Conservation (phyloP, 2,888 invertebrate species). For the Entomobrya multifasciata region DNA sequence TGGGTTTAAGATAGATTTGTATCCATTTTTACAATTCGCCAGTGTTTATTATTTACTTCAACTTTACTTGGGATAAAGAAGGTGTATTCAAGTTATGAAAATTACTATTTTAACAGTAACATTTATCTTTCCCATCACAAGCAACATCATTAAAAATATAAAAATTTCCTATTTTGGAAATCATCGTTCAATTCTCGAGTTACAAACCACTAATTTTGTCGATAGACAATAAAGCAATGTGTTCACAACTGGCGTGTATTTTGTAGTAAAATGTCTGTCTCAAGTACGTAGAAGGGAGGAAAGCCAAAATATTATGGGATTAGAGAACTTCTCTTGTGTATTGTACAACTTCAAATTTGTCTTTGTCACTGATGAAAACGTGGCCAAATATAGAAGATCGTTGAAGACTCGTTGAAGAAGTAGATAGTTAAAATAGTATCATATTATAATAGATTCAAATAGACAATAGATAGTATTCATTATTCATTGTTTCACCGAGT, state of each 20-base stretch:
- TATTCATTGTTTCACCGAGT: slow-evolving; percentile 8
- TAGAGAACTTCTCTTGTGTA: slow-evolving; percentile 58
- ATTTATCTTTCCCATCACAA: slow-evolving; percentile 26
- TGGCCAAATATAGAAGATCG: slow-evolving; percentile 67
- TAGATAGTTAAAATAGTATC: not conserved
- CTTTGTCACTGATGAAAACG: slow-evolving; percentile 72
- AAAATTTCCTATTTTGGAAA: slow-evolving; percentile 26
- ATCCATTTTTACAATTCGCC: too few relatives aligned
- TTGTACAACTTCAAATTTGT: slow-evolving; percentile 63
- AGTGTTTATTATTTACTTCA: too few relatives aligned
- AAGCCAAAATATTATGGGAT: slow-evolving; percentile 79
- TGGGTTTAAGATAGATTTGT: too few relatives aligned
- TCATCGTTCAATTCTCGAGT: not conserved
- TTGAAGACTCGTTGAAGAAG: not conserved
- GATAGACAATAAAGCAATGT: slow-evolving; percentile 72
- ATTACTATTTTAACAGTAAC: slow-evolving; percentile 20
- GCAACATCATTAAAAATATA: not conserved
- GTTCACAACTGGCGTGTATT: slow-evolving; percentile 78
- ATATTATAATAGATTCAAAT: not conserved
- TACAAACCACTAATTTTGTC: slow-evolving; percentile 27
- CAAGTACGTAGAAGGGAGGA: not conserved
- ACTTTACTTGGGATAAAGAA: too few relatives aligned
- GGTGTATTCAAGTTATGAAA: slow-evolving; percentile 38
- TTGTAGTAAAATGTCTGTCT: slow-evolving; percentile 42
- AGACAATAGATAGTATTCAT: slow-evolving; percentile 15